Conservation (phyloP, 2,888 invertebrate species). For the Patella ulyssiponensis region DNA sequence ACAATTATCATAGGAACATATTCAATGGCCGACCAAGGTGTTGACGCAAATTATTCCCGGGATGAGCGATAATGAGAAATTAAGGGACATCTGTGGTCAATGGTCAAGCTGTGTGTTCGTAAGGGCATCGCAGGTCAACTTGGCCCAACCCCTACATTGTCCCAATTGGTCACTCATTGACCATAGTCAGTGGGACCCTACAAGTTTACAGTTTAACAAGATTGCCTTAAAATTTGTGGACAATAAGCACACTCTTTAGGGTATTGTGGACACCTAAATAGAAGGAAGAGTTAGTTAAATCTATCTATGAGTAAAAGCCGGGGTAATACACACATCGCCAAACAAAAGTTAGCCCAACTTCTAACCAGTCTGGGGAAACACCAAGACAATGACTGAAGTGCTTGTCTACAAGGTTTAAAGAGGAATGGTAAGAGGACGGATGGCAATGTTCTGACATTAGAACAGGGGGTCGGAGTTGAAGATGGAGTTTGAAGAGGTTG, state of each 20-base stretch:
- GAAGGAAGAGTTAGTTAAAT: background rate
- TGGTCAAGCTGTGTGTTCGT: background rate
- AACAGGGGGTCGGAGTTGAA: background rate
- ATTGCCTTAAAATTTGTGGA: background rate
- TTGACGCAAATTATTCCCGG: background rate
- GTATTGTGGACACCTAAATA: background rate
- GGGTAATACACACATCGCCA: no score
- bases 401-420: background rate
- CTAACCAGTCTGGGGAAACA: background rate
- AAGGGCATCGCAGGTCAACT: background rate
- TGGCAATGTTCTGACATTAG: background rate
- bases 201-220: background rate
- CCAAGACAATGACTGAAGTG: constrained; percentile 1
- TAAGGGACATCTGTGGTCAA: constrained; percentile 7
- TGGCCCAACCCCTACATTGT: background rate
- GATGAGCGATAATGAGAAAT: constrained; percentile 1
- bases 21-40: background rate
- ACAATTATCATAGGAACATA: background rate
- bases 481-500: background rate
- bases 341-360: no score
- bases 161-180: constrained; percentile 2
- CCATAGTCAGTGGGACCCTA: background rate
- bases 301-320: background rate
- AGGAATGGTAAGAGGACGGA: background rate
- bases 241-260: constrained; percentile 5